phyloP scores from a whole-genome alignment of 1,140 invertebrate genomes.

The Vollenhovia emeryi region DNA sequence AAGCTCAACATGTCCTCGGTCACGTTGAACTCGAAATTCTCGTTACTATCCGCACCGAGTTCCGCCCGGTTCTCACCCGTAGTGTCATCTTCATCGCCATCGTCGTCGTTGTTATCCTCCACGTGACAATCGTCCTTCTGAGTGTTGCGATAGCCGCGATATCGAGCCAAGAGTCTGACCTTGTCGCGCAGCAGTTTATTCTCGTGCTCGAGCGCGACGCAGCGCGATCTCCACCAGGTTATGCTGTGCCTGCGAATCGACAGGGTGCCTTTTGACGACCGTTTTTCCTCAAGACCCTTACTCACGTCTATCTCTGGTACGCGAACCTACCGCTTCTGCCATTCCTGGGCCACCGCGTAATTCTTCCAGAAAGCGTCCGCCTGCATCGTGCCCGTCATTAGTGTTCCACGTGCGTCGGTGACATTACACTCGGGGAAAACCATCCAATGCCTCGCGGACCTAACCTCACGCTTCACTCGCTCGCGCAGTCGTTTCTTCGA shows the following conservation, averaged over 20 bases:
- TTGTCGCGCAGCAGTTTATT: slow-evolving; percentile 86
- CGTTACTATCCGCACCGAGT: slow-evolving; percentile 58
- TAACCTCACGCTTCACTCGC: slow-evolving; percentile 77
- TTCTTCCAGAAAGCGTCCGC: slow-evolving; percentile 83
- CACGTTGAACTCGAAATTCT: slow-evolving; percentile 86
- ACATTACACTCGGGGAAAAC: slow-evolving; percentile 31
- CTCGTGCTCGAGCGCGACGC: slow-evolving; percentile 88
- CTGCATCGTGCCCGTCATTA: slow-evolving; percentile 69
- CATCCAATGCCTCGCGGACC: slow-evolving; percentile 61
- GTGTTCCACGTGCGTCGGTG: slow-evolving; percentile 31
- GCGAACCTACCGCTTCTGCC: slow-evolving; percentile 79
- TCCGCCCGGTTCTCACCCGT: background rate
- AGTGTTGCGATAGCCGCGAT: background rate
- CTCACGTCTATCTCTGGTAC: background rate
- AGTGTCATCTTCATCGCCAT: background rate
- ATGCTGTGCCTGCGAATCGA: slow-evolving; percentile 81
- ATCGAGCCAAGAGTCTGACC: slow-evolving; percentile 75
- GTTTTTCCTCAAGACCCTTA: background rate
- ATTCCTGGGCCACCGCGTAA: slow-evolving; percentile 80
- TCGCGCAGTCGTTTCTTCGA: slow-evolving; percentile 69
- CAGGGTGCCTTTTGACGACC: background rate
- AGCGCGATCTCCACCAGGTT: slow-evolving; percentile 89
- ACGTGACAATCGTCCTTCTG: background rate
- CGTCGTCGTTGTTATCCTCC: background rate
- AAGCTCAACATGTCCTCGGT: slow-evolving; percentile 89